phyloP scores from a whole-genome alignment of 2,888 invertebrate species.

The Tridacna gigas region DNA sequence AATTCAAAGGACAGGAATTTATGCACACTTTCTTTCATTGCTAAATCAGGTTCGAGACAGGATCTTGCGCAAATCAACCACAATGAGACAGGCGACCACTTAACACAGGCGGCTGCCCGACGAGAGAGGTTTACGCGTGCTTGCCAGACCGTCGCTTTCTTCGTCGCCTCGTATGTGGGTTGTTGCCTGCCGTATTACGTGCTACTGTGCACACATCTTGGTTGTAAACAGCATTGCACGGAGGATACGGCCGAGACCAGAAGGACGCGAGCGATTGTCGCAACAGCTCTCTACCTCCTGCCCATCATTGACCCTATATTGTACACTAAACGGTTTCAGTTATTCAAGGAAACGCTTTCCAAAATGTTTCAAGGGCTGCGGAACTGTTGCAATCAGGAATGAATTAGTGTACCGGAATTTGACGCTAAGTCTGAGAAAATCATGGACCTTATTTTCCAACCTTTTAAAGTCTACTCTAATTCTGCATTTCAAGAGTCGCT shows the following conservation, averaged over 20 bases:
- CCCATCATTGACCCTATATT: constrained; percentile 46
- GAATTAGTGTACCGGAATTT: no score
- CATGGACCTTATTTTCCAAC: no score
- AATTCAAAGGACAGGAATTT: no score
- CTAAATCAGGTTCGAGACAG: no score
- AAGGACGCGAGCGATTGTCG: constrained; percentile 26
- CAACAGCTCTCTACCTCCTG: constrained; percentile 29
- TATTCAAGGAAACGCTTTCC: constrained; percentile 20
- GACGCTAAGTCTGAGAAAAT: no score
- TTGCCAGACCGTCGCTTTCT: constrained; percentile 43
- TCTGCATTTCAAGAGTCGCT: no score
- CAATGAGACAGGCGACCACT: not conserved
- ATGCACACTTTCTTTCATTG: no score
- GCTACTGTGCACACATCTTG: constrained; percentile 24
- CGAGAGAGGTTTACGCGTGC: constrained; percentile 35
- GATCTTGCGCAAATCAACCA: no score
- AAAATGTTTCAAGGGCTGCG: no score
- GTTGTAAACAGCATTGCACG: constrained; percentile 16
- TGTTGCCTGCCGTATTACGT: constrained; percentile 47
- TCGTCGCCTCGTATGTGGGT: constrained; percentile 47
- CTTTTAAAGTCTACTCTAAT: no score
- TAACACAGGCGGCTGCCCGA: constrained; percentile 8
- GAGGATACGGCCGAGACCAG: constrained; percentile 35
- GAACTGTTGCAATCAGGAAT: no score
- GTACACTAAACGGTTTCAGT: constrained; percentile 37